These are phyloP conservation scores for Eublepharis macularius DNA, from an alignment of 2,113 vertebrate species.

Conservation along the genomic window DNA sequence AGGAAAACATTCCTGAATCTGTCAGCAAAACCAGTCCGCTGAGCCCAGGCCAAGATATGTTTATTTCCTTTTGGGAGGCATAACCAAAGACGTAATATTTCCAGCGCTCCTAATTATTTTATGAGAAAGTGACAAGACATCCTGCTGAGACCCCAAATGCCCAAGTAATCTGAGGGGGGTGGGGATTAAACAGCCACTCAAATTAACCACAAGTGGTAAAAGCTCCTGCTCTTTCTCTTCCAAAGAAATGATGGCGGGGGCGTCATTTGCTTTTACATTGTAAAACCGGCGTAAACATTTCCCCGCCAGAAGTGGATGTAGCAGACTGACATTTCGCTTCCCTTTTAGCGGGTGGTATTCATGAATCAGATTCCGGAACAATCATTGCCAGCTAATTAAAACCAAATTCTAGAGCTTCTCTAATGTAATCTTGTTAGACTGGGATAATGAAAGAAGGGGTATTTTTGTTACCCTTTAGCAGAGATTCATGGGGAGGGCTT, in stretches of 20 bases:
- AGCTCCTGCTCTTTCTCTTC: not conserved
- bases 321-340: not conserved
- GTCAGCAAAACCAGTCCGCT: no score
- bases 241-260: not conserved
- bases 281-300: not conserved
- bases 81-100: not conserved
- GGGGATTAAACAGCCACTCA: not conserved
- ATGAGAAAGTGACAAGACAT: constrained; percentile 10
- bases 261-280: not conserved
- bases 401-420: constrained; percentile 16
- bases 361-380: constrained; percentile 21
- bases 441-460: not conserved
- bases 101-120: constrained; percentile 14
- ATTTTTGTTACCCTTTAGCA: constrained; percentile 20
- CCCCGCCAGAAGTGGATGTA: not conserved
- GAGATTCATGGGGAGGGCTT: constrained; percentile 11
- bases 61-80: no score
- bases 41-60: no score
- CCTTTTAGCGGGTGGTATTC: not conserved
- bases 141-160: not conserved
- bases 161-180: not conserved
- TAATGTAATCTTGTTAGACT: not conserved
- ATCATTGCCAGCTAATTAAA: constrained; percentile 3
- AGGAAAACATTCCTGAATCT: no score
- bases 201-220: not conserved